Percentiles rank a stretch among this genome's conserved stretches.
Conservation (phyloP, 2,113 vertebrate species). For the Myocastor coypus region DNA sequence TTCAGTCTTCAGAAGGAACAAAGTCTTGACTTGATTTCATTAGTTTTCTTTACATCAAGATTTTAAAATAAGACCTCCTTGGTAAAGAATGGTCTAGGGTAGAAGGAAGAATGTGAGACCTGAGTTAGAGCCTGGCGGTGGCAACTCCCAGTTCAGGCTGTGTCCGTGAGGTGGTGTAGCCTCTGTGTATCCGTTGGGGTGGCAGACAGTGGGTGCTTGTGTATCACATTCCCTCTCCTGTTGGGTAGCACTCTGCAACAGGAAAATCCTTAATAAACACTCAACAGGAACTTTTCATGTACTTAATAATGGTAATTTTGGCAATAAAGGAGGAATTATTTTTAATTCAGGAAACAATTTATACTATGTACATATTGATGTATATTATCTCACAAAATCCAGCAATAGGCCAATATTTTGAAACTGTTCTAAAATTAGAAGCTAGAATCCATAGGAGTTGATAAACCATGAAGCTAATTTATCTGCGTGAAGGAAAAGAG, state of each 20-base stretch:
- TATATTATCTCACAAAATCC: not conserved
- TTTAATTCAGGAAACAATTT: constrained; percentile 54
- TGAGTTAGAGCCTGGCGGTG: not conserved
- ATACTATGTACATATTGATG: not conserved
- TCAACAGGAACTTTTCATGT: not conserved
- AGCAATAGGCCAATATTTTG: constrained; percentile 7
- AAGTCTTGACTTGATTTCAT: constrained; percentile 53
- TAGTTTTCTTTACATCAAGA: not conserved
- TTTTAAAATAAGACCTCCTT: not conserved
- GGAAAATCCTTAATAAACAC: not conserved
- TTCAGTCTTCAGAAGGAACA: not conserved
- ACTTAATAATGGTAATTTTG: constrained; percentile 53
- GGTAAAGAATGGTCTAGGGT: not conserved
- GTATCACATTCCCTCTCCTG: not conserved
- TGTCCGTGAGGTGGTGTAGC: not conserved
- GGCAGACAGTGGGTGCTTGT: not conserved
- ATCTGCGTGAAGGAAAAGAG: constrained; percentile 43
- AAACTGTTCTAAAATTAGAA: constrained; percentile 67
- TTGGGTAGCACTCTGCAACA: not conserved
- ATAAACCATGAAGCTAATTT: constrained; percentile 58
- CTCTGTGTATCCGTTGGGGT: not conserved
- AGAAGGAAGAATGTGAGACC: not conserved
- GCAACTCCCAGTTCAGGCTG: not conserved
- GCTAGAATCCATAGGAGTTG: constrained; percentile 22
- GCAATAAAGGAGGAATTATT: constrained; percentile 41